Percentiles rank a stretch among this genome's conserved stretches.
Conservation (phyloP, 2,888 invertebrate species). For the Nephrocerus scutellatus region DNA sequence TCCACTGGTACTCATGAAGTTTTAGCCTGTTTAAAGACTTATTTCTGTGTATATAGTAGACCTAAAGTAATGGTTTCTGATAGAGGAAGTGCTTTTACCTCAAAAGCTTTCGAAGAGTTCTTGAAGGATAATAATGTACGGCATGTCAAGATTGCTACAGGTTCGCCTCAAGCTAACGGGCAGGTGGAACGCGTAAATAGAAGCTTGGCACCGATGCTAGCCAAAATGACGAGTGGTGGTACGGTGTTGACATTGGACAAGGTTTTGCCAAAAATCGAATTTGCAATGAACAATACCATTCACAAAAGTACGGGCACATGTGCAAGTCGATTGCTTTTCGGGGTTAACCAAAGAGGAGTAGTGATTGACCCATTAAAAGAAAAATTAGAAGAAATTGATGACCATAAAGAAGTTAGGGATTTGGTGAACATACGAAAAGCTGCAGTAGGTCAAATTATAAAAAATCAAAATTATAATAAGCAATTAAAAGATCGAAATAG, state of each 20-base stretch:
- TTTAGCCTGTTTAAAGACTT: constrained; percentile 6
- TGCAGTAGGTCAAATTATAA: constrained; percentile 1
- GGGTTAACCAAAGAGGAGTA: constrained; percentile 25
- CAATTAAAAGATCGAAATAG: not conserved
- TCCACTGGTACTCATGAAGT: constrained; percentile 6
- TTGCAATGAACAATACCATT: constrained; percentile 27
- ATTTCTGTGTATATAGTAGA: constrained; percentile 7
- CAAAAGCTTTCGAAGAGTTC: constrained; percentile 7
- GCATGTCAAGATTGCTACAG: constrained; percentile 4
- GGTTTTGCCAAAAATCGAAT: constrained; percentile 21
- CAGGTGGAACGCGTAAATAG: constrained; percentile 13
- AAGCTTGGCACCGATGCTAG: constrained; percentile 3
- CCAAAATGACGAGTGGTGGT: constrained; percentile 2
- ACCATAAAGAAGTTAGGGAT: not conserved
- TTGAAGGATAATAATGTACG: not conserved
- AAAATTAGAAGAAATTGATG: not conserved
- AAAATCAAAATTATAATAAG: not conserved
- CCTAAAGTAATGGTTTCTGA: constrained; percentile 10
- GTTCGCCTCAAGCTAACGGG: constrained; percentile 10
- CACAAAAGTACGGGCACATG: constrained; percentile 26
- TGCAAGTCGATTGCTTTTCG: constrained; percentile 29
- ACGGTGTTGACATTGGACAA: not conserved
- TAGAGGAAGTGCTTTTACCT: constrained; percentile 13
- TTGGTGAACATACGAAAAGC: not conserved
- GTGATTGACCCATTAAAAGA: constrained; percentile 17